Evolutionary conservation across 2,797 vertebrate species (phyloP).

Genomic region (Coendou prehensilis): DNA sequence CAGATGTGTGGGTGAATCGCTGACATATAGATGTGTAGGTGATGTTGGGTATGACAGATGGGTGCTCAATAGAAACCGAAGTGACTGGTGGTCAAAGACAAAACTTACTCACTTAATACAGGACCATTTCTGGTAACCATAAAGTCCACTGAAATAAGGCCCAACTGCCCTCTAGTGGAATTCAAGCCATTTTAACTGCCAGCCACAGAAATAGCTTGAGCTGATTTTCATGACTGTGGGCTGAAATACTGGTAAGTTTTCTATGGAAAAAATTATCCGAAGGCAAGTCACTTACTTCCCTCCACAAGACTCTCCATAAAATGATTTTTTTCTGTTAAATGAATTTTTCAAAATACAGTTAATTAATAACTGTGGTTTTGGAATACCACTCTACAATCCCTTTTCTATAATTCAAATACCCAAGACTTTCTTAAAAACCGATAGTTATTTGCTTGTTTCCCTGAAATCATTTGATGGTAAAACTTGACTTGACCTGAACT

Average conservation of each 20-base stretch:
- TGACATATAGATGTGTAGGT: neutral
- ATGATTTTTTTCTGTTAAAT: neutral
- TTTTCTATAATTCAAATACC: constrained; percentile 4
- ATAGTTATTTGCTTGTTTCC: neutral
- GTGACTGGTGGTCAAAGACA: neutral
- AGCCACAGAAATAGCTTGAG: neutral
- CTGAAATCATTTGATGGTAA: constrained; percentile 29
- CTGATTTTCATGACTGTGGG: neutral
- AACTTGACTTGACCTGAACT: neutral
- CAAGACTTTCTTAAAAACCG: neutral
- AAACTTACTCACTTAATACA: constrained; percentile 12
- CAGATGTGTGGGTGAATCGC: neutral
- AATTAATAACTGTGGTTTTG: neutral
- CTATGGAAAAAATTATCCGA: neutral
- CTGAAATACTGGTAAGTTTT: neutral
- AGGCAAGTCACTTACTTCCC: neutral
- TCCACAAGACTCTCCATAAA: constrained; percentile 4
- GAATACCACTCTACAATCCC: neutral
- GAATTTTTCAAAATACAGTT: neutral
- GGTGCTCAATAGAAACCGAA: neutral
- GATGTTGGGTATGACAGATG: neutral
- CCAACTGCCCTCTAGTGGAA: constrained; percentile 84
- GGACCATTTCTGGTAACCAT: constrained; percentile 1
- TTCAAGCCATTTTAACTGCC: constrained; percentile 61
- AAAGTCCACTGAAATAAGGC: constrained; percentile 70